Base-by-base conservation (phyloP, 2,888 invertebrate genomes). In the Fragum sueziense region DNA sequence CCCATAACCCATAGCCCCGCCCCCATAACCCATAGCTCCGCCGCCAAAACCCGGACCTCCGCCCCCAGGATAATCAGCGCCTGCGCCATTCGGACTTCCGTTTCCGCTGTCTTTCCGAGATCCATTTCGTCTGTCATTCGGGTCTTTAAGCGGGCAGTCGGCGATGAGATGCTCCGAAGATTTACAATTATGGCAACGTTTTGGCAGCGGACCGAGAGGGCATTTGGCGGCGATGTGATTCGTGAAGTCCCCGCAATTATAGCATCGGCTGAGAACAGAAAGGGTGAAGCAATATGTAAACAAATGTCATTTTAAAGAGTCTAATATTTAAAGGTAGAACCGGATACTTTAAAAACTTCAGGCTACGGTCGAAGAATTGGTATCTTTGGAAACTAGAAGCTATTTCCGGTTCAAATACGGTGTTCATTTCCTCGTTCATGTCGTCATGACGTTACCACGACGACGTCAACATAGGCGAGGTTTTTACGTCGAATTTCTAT, bases 201-300 rank as follows among this genome's bases (percentile, higher is more conserved):
- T 97, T 89, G 97, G 97, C 94, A 97, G 96, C 70, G 97, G 97
- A 20, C 97, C 97, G 92, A 96, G 94, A 84, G 95, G 95, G 93
- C 98, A 98, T 93, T 97, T 97, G 47, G 97, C 96, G 41, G 98
- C 97, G 91, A 97, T 96, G 94, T 98, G 98, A 93, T 97, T 97
- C 68, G 97, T 96, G 92, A 97, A 97, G 93, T 97, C 97, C 4
- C 97, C 97, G 91, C 97, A 98, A 93, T 98, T 98, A 93, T 97
- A 98, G 94, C 97, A 98, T 92, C 97, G 97, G 93, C 4, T 86
- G 87, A 71, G 54, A 31, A 65, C 2, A 65, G 6, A 65, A 41
- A 37, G 7, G n/a, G n/a, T n/a, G n/a, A n/a, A n/a, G n/a, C n/a
- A n/a, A n/a, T n/a, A n/a, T n/a, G n/a, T n/a, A n/a, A n/a, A n/a